Percentiles rank a stretch among this genome's conserved stretches.
phyloP scores from a whole-genome alignment of 2,113 vertebrate genomes.

The Sciurus niger region DNA sequence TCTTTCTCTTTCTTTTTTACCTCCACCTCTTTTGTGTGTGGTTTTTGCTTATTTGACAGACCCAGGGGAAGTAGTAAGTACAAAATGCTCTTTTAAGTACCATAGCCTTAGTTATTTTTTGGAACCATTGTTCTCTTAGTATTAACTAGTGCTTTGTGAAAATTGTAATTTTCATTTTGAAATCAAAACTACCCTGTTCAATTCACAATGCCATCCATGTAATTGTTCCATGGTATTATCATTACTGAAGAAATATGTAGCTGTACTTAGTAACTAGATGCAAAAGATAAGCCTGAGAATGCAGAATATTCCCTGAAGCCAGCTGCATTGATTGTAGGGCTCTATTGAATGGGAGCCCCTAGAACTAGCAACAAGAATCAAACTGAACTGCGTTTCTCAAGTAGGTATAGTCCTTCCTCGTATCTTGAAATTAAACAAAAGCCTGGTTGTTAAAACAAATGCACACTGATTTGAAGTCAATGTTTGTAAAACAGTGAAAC shows the following conservation, averaged over 20 bases:
- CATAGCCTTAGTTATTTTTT: neutral
- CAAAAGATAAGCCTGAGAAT: neutral
- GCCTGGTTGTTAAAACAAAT: neutral
- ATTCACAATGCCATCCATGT: neutral
- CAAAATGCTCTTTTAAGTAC: neutral
- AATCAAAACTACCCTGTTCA: neutral
- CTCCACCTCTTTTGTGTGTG: neutral
- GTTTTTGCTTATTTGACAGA: neutral
- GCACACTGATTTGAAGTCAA: neutral
- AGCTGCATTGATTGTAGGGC: neutral
- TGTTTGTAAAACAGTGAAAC: neutral
- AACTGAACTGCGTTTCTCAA: neutral
- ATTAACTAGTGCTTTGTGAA: slow-evolving; percentile 8
- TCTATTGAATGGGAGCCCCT: neutral
- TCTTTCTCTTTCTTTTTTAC: fast-evolving
- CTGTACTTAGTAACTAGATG: neutral
- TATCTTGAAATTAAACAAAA: neutral
- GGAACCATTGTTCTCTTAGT: neutral
- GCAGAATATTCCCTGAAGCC: neutral
- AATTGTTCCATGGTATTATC: neutral
- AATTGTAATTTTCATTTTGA: neutral
- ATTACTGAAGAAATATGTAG: neutral
- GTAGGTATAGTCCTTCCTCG: neutral
- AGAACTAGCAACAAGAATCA: neutral
- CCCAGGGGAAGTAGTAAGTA: neutral